Base-by-base conservation (phyloP, 1,140 invertebrate species). In the Macrotrachela quadricornifera region DNA sequence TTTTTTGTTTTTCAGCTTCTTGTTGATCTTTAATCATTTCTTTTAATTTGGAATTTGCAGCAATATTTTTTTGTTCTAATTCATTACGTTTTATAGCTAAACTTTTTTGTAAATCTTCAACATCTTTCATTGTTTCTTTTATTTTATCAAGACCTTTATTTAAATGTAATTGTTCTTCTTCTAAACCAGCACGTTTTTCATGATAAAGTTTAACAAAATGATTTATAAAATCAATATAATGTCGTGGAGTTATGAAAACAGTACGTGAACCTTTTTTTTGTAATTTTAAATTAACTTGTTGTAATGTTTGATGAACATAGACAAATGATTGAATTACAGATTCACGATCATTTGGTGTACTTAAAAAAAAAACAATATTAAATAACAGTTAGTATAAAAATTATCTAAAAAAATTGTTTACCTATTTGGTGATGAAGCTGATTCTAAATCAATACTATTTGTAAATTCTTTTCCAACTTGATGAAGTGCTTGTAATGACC, bases 171-270 rank as follows among this genome's bases (percentile, higher is more conserved):
- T 99, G 91, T 64, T 99, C 91, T 63, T 99, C 94, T 69, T 99
- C 92, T 39, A 99, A 72, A 65, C 96, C 91, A 9, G 86, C 85
- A 36, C 91, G 78, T 70, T 99, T 99, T 68, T 99, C 92, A 61
- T 86, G 83, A 69, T 94, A 92, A 44, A 99, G 69, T 61, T 67
- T 66, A 57, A 73, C 91, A 74, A 95, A 96, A 69, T 99, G 94
- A 71, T 95, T 84, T 62, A 99, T 99, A 67, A 99, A 97, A 71
- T 99, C 94, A n/a, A 99, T 71, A 69, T 94, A 99, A 72, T 99
- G 94, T 53, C 86, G 75, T 2, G 94, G 92, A 6, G 92, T 97
- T 18, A 97, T 91, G 6, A 90, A 84, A 80, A 92, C 95, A 4
- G 85, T 88, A 58, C 87, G 77, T 48, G 85, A 83, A 17, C 90